phyloP scores from a whole-genome alignment of 2,797 vertebrate species.

The Microcaecilia unicolor region DNA sequence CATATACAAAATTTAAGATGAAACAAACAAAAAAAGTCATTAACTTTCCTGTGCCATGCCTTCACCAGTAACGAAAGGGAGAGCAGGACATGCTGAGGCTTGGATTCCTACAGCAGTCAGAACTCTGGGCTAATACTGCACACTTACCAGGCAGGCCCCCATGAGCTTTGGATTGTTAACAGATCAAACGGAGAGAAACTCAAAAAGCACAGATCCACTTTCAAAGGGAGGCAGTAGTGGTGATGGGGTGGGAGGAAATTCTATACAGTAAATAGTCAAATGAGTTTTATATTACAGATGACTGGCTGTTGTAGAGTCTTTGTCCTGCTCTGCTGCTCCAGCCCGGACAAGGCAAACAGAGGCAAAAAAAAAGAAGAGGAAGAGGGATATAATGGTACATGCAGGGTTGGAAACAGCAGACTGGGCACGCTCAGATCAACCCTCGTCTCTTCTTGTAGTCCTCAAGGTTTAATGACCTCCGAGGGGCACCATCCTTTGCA shows the following conservation, averaged over 20 bases:
- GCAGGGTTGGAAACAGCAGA: slow-evolving; percentile 61
- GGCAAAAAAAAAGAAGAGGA: slow-evolving; percentile 38
- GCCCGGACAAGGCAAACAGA: slow-evolving; percentile 52
- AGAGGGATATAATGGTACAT: slow-evolving; percentile 55
- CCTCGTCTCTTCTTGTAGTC: slow-evolving; percentile 98
- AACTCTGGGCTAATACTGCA: slow-evolving; percentile 64
- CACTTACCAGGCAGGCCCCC: slow-evolving; percentile 45
- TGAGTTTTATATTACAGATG: slow-evolving; percentile 65
- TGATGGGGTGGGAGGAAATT: slow-evolving; percentile 46
- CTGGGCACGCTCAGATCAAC: slow-evolving; percentile 73
- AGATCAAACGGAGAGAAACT: slow-evolving; percentile 4
- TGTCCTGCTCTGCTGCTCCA: slow-evolving; percentile 60
- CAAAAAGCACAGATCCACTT: slow-evolving; percentile 47
- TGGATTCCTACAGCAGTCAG: slow-evolving; percentile 44
- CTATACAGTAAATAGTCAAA: slow-evolving; percentile 60
- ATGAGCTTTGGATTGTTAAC: slow-evolving; percentile 37
- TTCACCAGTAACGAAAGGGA: slow-evolving; percentile 25
- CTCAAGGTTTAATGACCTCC: slow-evolving; percentile 92
- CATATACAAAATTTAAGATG: slow-evolving; percentile 33
- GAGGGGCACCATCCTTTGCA: slow-evolving; percentile 92
- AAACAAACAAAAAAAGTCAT: too few relatives aligned
- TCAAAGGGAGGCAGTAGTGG: slow-evolving; percentile 25
- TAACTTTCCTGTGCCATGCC: too few relatives aligned
- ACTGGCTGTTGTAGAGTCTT: slow-evolving; percentile 59
- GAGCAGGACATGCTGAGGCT: slow-evolving; percentile 34